phyloP scores from a whole-genome alignment of 2,888 invertebrate genomes.

The Galeruca laticollis region DNA sequence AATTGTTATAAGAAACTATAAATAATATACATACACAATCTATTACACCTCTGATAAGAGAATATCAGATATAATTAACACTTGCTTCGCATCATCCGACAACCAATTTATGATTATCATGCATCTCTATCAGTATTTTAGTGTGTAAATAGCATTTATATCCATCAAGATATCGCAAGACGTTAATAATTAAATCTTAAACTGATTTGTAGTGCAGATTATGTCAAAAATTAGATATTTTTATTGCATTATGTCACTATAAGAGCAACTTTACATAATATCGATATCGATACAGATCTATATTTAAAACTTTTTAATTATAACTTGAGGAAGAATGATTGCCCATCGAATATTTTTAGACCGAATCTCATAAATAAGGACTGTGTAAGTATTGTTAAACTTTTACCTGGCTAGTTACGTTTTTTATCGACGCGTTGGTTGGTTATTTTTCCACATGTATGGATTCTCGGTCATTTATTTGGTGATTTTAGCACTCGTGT shows the following conservation, averaged over 20 bases:
- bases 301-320: not conserved
- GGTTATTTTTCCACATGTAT: not conserved
- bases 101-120: conserved; percentile 1
- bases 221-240: not conserved
- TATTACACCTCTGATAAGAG: not conserved
- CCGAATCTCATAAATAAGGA: not conserved
- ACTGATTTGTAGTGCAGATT: conserved; percentile 5
- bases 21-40: too few relatives aligned
- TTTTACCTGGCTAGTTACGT: not conserved
- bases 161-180: not conserved
- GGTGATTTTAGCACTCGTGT: not conserved
- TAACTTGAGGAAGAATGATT: not conserved
- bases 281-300: not conserved
- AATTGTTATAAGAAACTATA: too few relatives aligned
- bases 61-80: not conserved
- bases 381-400: not conserved
- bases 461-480: not conserved
- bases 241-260: conserved; percentile 5
- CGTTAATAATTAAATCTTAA: not conserved
- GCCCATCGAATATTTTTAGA: not conserved
- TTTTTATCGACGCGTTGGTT: conserved; percentile 2
- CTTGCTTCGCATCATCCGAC: not conserved
- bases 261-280: not conserved
- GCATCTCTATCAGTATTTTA: not conserved
- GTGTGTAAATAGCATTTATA: not conserved